Base-by-base conservation (phyloP, 2,113 vertebrate species). In the Leptocoma aspasia region DNA sequence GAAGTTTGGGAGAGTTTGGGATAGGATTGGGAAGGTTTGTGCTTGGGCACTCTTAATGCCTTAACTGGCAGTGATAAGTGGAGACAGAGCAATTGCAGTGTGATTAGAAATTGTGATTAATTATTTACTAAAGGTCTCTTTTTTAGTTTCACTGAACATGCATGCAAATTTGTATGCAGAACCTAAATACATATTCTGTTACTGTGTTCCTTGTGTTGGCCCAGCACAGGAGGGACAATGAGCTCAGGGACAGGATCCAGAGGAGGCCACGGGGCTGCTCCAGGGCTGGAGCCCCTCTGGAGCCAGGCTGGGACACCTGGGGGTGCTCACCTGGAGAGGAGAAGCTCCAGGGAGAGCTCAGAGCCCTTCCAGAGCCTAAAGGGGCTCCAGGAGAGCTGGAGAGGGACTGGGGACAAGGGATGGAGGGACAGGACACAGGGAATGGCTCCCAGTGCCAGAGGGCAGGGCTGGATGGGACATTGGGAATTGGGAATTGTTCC, bases 381-480 rank as follows among this genome's bases (percentile, higher is more conserved):
- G 50, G 50, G 50, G 49, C 65, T 79, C 41, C 56, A 71, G 31
- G 75, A 49, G 59, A 56, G 41, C 65, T 88, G 85, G 5, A 57
- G 68, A 72, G 44, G 68, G 52, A 14, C 59, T 81, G 15, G 37
- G 31, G 26, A 49, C 66, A 49, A 15, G 18, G 60, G 3, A 2
- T 61, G 20, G 59, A 56, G 41, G 28, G 69, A 47, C 59, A 84
- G 69, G 19, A 73, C 28, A 10, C 28, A n/a, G 69, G 69, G 82
- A 41, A 78, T 9, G 56, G 54, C 39, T 69, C 4, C 4, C 7
- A n/a, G 0, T 49, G 2, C 2, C 16, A 53, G 18, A 6, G 45
- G 8, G 6, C 2, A 44, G 52, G 3, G 1, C 0, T 30, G 1
- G 45, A 4, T 15, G 66, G 42, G 37, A 57, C 1, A 1, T 12